Evolutionary conservation across 2,113 vertebrate species (phyloP), one percentile per base, ranked within the genome.

Genomic region (Bos javanicus): DNA sequence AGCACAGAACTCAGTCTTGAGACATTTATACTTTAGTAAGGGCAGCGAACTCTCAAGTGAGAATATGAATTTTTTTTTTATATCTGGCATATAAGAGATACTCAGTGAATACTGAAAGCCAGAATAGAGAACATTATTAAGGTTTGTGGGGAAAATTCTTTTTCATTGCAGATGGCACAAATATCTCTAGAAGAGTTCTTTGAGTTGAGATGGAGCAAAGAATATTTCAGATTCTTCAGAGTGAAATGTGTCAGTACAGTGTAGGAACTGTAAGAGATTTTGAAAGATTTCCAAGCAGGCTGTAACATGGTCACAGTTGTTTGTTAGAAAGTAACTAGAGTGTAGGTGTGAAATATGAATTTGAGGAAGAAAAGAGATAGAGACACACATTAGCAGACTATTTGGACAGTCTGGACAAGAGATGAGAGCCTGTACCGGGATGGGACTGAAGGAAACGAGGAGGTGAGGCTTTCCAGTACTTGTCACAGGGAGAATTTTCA

Each of bases 241-340:
- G 46, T 25, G 8, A 97, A 64, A 46, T 28, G 2, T 84, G 21
- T 95, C 30, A 56, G 5, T 87, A 21, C 9, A 85, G 30, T 16
- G 23, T 83, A 56, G 21, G 43, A 71, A 82, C 23, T 12, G 4
- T 23, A 81, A 67, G 60, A 83, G 7, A 91, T 60, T 89, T 12
- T 62, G 78, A 39, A 96, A 95, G 17, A 28, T 64, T 85, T 96
- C 56, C 28, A 87, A 83, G 23, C 12, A 74, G n/a, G 25, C 15
- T 89, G 6, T 67, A 56, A 91, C n/a, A 48, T 23, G 64, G 91
- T 78, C 30, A 56, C 2, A 1, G 12, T 21, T 59, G 5, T 57
- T 91, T 95, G 33, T 59, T 43, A 82, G 28, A 78, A 57, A 80
- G 39, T 52, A 82, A 25, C 5, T 28, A 12, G 3, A 48, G 0